A percentile compares a stretch with the other conserved stretches of the same genome.
phyloP scores from a whole-genome alignment of 1,140 invertebrate species.

The Thalassaphorura encarpata region DNA sequence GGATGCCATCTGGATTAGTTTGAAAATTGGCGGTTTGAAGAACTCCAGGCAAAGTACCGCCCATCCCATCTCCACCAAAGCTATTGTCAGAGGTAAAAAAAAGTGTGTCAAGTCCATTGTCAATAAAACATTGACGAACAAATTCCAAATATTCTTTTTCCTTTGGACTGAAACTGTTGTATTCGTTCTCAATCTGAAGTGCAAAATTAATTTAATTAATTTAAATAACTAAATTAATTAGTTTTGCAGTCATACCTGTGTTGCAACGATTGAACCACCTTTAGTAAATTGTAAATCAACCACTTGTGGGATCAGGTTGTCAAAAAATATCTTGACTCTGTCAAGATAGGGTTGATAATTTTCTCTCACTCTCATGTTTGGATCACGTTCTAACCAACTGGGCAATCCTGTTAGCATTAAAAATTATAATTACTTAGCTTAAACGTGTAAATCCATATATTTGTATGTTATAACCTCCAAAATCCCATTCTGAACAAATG shows the following conservation, averaged over 20 bases:
- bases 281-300: conserved; percentile 43
- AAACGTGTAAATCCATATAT: background rate
- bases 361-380: conserved; percentile 43
- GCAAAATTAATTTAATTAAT: background rate
- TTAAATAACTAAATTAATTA: background rate
- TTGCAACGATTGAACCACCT: conserved; percentile 49
- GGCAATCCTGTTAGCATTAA: background rate
- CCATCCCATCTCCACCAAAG: background rate
- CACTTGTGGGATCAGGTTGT: conserved; percentile 41
- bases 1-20: conserved; percentile 5
- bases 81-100: conserved; percentile 38
- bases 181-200: conserved; percentile 46
- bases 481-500: conserved; percentile 48
- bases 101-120: conserved; percentile 35
- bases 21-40: conserved; percentile 24
- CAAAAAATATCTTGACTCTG: conserved; percentile 42
- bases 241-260: conserved; percentile 34
- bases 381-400: conserved; percentile 42
- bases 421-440: background rate
- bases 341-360: conserved; percentile 41
- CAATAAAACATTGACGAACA: conserved; percentile 33
- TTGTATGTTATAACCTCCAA: conserved; percentile 37
- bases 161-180: conserved; percentile 37
- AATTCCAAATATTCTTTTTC: conserved; percentile 37
- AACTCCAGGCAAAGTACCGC: conserved; percentile 13